Base-by-base conservation (phyloP, 2,888 invertebrate species). In the Parthenolecanium corni region DNA sequence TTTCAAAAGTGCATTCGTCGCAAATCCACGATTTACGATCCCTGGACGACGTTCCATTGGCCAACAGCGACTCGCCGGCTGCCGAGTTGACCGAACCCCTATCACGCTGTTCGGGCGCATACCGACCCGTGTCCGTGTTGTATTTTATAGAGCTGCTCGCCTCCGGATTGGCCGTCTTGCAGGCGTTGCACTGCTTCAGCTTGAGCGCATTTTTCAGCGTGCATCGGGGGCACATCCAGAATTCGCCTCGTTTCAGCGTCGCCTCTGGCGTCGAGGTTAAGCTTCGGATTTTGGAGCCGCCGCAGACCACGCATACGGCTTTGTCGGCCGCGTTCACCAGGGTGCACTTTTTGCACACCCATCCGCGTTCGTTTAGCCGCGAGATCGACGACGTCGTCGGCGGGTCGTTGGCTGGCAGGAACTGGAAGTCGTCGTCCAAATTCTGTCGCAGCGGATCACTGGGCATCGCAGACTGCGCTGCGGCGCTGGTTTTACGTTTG, bases 271-370 rank as follows among this genome's bases (percentile, higher is more conserved):
- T 76, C 61, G 79, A 74, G 2, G 80, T 78, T 54, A 84, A 77
- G 67, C 85, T 84, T 66, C 82, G 81, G 6, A 89, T 76, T 69
- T 85, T 84, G 0, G 88, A 85, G n/a, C 88, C 88, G 44, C 88
- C 88, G 73, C 94, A 94, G 0, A 89, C 90, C 12, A 86, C 85
- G 73, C 94, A 94, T 0, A 84, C 83, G 65, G 81, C 77, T 0
- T 83, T 81, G 21, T 79, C 76, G 0, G 79, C 77, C 18, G 84
- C 81, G 74, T 94, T 94, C 23, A 89, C 80, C 64, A 92, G 76
- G 1, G 93, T 93, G 72, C 94, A 94, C 69, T 89, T 87, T 66
- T 82, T 80, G 73, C 93, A 94, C 14, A 87, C 82, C 93, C 93
- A 94, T 65, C 81, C 77, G 63, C 67, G 52, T 3, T 31, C 44